Base-by-base conservation (phyloP, 1,140 invertebrate species). In the Tetranychus urticae region DNA sequence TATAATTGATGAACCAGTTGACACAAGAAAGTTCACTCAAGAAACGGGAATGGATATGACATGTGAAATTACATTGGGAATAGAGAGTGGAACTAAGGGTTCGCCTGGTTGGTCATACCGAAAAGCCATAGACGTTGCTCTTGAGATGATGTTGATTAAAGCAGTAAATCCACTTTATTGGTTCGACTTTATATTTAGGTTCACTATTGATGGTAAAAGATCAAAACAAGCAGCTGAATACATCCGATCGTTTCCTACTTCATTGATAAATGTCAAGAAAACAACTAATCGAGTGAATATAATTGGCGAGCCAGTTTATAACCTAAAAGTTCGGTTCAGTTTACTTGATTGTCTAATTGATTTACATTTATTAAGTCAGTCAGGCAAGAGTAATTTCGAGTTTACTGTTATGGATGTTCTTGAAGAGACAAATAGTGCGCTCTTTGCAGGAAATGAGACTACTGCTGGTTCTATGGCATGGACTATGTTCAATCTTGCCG, bases 381-480 rank as follows among this genome's bases (percentile, higher is more conserved):
- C n/a, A 1, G 50, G 13, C 2, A 8, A 6, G 2, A 52, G 3
- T 1, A 23, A 13, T 31, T n/a, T n/a, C 31, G 1, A 8, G 23
- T 52, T 52, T 33, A 2, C 50, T 13, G n/a, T 6, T 13, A n/a
- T 8, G 13, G 50, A 33, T 23, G n/a, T 52, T 52, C n/a, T 31
- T 52, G 50, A 52, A 23, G 50, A 52, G 31, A 33, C 31, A 33
- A 52, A 52, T 52, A 52, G n/a, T 31, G 31, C 50, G 0, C 50
- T 57, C 6, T 36, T 57, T 14, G 56, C 56, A 5, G 56, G 56
- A 39, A 62, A 66, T 34, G 75, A 77, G 57, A 88, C 85, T 0
- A 60, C 61, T 10, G 36, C 64, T 3, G 23, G 55, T 14, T 47
- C 54, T 31, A 14, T 63, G 13, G 58, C 39, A 2, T 65, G 60